A percentile compares a stretch with the other conserved stretches of the same genome.
Conservation (phyloP, 2,888 invertebrate species). For the Lasius platythorax region DNA sequence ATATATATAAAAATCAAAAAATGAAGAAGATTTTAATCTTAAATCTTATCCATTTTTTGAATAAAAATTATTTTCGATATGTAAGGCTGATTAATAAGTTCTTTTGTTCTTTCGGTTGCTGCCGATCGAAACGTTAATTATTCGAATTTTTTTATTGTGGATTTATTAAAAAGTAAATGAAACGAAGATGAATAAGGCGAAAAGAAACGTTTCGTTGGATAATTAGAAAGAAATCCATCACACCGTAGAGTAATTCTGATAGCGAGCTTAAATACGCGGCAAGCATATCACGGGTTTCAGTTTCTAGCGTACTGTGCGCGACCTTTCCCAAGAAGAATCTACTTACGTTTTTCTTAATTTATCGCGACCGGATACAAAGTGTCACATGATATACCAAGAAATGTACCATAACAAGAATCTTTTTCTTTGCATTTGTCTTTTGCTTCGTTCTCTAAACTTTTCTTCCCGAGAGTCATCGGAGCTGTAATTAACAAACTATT, state of each 20-base stretch:
- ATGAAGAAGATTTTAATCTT: no score
- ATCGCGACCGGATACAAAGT: neutral
- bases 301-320: constrained; percentile 22
- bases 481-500: no score
- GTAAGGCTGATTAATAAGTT: neutral
- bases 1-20: no score
- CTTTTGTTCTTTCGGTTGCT: neutral
- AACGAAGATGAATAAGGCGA: neutral
- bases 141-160: neutral
- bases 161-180: neutral
- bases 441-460: neutral
- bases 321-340: constrained; percentile 42
- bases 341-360: neutral
- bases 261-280: constrained; percentile 32
- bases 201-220: neutral
- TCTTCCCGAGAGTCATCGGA: neutral
- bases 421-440: neutral
- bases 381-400: neutral
- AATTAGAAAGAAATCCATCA: constrained; percentile 14
- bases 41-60: neutral
- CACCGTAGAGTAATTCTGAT: constrained; percentile 25
- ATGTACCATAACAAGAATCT: neutral
- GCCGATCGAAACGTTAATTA: neutral
- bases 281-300: neutral
- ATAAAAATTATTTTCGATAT: neutral